Evolutionary conservation across 2,888 invertebrate species (phyloP).

Genomic region (Polyommatus icarus): DNA sequence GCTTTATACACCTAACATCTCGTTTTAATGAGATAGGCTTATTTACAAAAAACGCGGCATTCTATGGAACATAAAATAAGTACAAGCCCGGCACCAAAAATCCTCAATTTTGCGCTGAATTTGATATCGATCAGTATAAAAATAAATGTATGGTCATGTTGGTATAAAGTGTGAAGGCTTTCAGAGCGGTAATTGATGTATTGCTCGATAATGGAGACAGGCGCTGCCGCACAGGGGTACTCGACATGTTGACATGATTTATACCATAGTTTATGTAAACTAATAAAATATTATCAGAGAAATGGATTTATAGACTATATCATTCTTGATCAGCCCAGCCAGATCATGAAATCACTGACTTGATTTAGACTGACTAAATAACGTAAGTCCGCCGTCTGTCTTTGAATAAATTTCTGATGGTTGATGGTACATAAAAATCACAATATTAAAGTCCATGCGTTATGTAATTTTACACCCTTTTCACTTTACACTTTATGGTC

Average conservation of each 20-base stretch:
- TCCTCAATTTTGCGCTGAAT: not conserved
- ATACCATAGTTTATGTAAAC: not conserved
- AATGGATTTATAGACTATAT: not conserved
- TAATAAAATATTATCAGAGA: no score
- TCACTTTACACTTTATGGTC: no score
- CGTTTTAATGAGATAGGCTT: no score
- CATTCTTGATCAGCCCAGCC: not conserved
- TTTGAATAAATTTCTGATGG: no score
- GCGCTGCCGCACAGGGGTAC: not conserved
- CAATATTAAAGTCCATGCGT: no score
- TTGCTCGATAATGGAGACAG: constrained; percentile 4
- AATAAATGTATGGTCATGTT: not conserved
- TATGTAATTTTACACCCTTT: no score
- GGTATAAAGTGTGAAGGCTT: not conserved
- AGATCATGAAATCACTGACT: not conserved
- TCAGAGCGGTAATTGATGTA: constrained; percentile 5
- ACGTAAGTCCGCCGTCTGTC: no score
- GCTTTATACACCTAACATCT: no score
- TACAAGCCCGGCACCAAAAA: not conserved
- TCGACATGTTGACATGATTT: not conserved
- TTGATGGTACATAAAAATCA: no score
- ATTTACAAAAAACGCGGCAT: no score
- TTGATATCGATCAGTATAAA: not conserved
- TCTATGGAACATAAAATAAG: no score
- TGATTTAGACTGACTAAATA: no score